Base-by-base conservation (phyloP, 2,797 vertebrate species). In the Gastrophryne carolinensis region DNA sequence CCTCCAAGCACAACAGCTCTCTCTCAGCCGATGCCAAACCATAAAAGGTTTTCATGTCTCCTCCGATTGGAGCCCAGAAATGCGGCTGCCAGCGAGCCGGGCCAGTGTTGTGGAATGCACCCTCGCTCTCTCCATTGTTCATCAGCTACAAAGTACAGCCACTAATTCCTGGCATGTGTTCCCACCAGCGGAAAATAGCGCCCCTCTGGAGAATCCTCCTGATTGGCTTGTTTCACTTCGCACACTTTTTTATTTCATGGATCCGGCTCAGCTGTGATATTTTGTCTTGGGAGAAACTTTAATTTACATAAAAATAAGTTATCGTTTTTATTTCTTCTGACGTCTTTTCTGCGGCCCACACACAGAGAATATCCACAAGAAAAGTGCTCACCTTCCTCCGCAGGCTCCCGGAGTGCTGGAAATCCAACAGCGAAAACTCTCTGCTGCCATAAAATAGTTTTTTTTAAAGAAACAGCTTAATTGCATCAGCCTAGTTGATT, bases 81-180 rank as follows among this genome's bases (percentile, higher is more conserved):
- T 29, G 12, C n/a, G 29, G n/a, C 24, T 71, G 75, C 75, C 75
- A 78, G 57, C 64, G 58, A 50, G 17, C 58, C 37, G 23, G 67
- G 67, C 75, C 75, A 78, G 75, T 52, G 52, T 65, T 52, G 21
- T n/a, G 52, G 60, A 78, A 72, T 72, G 75, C 64, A 44, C 50
- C n/a, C n/a, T n/a, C 39, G 58, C 64, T 62, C 71, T 78, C 65
- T 78, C 60, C 61, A 78, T 78, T 78, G 75, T 78, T 78, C 65
- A 37, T 58, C 60, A 65, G 65, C 67, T 72, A 78, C 75, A 78
- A 78, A 78, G 75, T 30, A 58, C 49, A 64, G 35, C 35, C 50
- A 47, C 35, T 78, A 71, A 78, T 72, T 54, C 37, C 47, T 71
- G 58, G 29, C 75, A 78, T 78, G 75, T 78, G 67, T 71, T 63